Conservation (phyloP, 1,140 invertebrate species). For the Galleria mellonella region DNA sequence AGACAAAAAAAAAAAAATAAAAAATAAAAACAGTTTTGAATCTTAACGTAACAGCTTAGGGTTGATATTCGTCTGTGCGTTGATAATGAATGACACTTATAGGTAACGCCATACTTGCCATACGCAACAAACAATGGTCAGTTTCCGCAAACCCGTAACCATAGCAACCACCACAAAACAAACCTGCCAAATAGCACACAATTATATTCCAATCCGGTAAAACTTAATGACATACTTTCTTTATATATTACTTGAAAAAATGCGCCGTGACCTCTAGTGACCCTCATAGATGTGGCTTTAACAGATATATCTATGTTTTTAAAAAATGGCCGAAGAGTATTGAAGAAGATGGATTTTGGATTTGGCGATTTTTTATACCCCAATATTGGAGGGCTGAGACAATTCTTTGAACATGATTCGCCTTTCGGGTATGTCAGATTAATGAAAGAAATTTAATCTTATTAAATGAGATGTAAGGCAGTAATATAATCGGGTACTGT, state of each 20-base stretch:
- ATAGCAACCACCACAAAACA: constrained; percentile 50
- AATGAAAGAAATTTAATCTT: too few species aligned
- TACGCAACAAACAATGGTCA: constrained; percentile 10
- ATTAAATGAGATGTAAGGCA: too few species aligned
- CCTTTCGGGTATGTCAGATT: constrained; percentile 41
- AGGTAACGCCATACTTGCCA: too few species aligned
- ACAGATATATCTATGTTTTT: constrained; percentile 24
- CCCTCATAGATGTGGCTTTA: constrained; percentile 13
- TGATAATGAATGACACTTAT: too few species aligned
- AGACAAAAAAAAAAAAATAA: too few species aligned
- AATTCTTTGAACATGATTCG: constrained; percentile 48
- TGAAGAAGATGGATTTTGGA: constrained; percentile 56
- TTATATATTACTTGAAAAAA: constrained; percentile 18
- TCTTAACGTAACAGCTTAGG: too few species aligned
- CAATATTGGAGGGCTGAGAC: constrained; percentile 42
- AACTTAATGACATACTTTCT: constrained; percentile 38
- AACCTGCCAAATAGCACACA: constrained; percentile 44
- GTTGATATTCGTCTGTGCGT: too few species aligned
- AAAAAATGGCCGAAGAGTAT: constrained; percentile 28
- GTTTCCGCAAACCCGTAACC: constrained; percentile 45
- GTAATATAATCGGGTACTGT: too few species aligned
- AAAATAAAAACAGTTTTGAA: too few species aligned
- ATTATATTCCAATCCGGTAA: constrained; percentile 29
- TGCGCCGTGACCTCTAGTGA: constrained; percentile 22
- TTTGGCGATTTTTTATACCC: constrained; percentile 54